phyloP scores from a whole-genome alignment of 2,888 invertebrate species.

The Helicoverpa assulta region DNA sequence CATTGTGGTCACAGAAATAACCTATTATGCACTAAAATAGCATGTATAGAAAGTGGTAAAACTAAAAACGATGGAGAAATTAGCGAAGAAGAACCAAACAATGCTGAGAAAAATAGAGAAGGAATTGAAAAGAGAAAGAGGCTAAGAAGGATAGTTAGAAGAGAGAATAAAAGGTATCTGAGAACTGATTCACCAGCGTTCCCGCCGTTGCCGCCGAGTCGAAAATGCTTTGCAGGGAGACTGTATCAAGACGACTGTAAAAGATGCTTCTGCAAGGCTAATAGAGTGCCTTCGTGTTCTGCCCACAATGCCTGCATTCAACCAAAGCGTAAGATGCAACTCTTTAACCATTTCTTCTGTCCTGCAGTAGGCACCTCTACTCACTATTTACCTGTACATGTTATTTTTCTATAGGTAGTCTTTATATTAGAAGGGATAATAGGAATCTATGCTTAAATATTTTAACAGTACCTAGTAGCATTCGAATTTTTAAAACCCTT shows the following conservation, averaged over 20 bases:
- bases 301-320: constrained; percentile 26
- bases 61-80: not conserved
- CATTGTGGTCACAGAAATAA: constrained; percentile 67
- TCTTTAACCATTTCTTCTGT: too few species aligned
- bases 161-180: not conserved
- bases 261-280: constrained; percentile 73
- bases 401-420: too few species aligned
- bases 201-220: constrained; percentile 46
- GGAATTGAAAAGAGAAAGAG: constrained; percentile 16
- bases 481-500: too few species aligned
- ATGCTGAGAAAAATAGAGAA: not conserved
- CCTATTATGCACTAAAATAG: constrained; percentile 81
- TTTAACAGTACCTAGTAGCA: too few species aligned
- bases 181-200: not conserved
- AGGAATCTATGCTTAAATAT: too few species aligned
- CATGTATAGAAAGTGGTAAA: constrained; percentile 66
- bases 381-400: too few species aligned
- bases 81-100: not conserved
- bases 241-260: constrained; percentile 71
- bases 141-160: constrained; percentile 1
- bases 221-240: constrained; percentile 73
- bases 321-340: constrained; percentile 15
- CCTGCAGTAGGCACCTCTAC: too few species aligned
- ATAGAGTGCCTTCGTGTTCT: constrained; percentile 36
- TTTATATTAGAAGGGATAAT: too few species aligned